phyloP scores from a whole-genome alignment of 2,113 vertebrate species.

The Otus sunia region DNA sequence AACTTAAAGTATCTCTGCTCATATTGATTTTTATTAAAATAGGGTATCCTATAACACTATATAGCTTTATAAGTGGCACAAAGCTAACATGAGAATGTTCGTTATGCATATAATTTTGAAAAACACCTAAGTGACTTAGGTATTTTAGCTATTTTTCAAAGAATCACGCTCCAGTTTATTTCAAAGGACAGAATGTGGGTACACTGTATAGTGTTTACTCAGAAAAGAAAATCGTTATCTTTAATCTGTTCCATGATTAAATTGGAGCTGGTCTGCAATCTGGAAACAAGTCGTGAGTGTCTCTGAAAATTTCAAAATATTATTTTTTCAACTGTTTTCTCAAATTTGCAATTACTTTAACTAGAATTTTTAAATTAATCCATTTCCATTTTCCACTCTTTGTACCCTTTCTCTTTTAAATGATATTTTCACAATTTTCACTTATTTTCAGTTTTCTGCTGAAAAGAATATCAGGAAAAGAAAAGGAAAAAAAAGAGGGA shows the following conservation, averaged over 20 bases:
- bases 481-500: neutral
- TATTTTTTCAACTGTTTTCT: neutral
- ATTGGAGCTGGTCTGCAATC: neutral
- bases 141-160: slow-evolving; percentile 26
- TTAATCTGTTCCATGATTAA: neutral
- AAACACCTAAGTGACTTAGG: slow-evolving; percentile 41
- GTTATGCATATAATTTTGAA: neutral
- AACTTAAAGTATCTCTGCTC: slow-evolving; percentile 54
- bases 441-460: neutral
- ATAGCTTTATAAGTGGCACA: slow-evolving; percentile 39
- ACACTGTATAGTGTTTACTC: neutral
- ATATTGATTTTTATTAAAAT: slow-evolving; percentile 39
- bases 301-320: neutral
- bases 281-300: neutral
- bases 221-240: neutral
- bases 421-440: neutral
- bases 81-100: slow-evolving; percentile 17
- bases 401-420: neutral
- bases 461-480: neutral
- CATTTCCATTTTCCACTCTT: neutral
- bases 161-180: neutral
- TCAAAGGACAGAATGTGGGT: neutral
- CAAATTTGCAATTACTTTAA: neutral
- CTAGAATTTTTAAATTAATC: neutral
- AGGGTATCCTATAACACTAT: neutral